Evolutionary conservation across 1,140 invertebrate genomes (phyloP).

Genomic region (Hyles euphorbiae): DNA sequence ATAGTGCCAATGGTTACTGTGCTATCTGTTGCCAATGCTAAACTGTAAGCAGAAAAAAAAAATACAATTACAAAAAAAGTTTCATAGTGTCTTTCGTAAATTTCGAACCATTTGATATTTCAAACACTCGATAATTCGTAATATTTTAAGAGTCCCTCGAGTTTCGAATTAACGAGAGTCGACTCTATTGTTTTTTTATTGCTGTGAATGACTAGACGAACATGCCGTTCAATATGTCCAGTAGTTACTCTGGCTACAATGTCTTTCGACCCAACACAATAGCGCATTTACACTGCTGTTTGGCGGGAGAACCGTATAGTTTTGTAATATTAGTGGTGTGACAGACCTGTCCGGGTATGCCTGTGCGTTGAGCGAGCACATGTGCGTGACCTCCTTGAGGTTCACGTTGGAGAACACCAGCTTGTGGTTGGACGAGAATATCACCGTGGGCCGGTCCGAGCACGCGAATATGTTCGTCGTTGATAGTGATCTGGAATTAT

Average conservation of each 20-base stretch:
- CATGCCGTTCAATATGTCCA: background rate
- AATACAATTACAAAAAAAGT: no score
- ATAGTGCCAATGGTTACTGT: slow-evolving; percentile 98
- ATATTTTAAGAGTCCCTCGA: no score
- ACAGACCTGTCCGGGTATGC: slow-evolving; percentile 92
- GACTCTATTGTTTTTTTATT: no score
- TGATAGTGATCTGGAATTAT: slow-evolving; percentile 82
- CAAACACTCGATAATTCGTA: no score
- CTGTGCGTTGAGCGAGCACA: slow-evolving; percentile 97
- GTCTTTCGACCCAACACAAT: no score
- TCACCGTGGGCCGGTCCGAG: slow-evolving; percentile 98
- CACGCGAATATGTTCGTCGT: slow-evolving; percentile 99
- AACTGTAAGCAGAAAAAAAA: slow-evolving; percentile 73
- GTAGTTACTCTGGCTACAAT: no score
- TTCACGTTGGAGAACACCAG: slow-evolving; percentile 99
- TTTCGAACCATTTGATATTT: no score
- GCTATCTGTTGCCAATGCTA: slow-evolving; percentile 95
- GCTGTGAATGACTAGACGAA: no score
- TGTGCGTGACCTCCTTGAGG: slow-evolving; percentile 97
- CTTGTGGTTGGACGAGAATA: slow-evolving; percentile 99
- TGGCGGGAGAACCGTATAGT: no score
- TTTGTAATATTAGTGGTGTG: background rate
- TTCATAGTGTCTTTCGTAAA: no score
- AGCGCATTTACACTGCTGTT: no score
- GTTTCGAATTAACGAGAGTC: no score